A percentile compares a stretch with the other conserved stretches of the same genome.
Conservation (phyloP, 2,888 invertebrate genomes). For the Amblyjoppa fuscipennis region DNA sequence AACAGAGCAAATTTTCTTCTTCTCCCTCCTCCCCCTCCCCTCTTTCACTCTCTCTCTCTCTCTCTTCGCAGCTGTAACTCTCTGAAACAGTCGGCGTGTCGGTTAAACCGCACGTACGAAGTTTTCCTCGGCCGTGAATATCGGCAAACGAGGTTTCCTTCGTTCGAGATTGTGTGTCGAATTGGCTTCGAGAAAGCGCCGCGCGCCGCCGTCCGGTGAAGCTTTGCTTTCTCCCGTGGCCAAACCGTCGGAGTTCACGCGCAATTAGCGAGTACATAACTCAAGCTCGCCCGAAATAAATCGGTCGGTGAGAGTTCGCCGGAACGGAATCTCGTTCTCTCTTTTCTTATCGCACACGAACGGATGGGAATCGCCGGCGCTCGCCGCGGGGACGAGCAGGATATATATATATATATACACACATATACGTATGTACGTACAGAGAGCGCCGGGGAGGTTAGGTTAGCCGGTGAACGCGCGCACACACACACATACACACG, state of each 20-base stretch:
- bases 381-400: neutral
- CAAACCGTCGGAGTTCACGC: slow-evolving; percentile 61
- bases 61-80: neutral
- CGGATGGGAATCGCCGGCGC: slow-evolving; percentile 60
- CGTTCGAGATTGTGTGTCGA: slow-evolving; percentile 62
- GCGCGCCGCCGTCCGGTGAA: neutral
- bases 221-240: neutral
- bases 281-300: slow-evolving; percentile 69
- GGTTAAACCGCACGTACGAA: slow-evolving; percentile 47
- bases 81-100: neutral
- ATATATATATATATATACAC: neutral
- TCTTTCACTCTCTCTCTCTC: no score
- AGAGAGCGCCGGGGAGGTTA: neutral
- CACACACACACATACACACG: neutral
- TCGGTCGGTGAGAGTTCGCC: slow-evolving; percentile 65
- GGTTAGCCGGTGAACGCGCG: no score
- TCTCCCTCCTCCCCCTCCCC: neutral
- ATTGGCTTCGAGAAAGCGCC: slow-evolving; percentile 14
- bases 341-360: slow-evolving; percentile 63
- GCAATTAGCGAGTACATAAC: slow-evolving; percentile 74
- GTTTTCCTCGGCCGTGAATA: slow-evolving; percentile 53
- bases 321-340: slow-evolving; percentile 66
- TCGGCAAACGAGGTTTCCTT: slow-evolving; percentile 55
- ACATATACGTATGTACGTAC: neutral
- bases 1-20: slow-evolving; percentile 56